These are phyloP conservation scores for Lasioglossum morio DNA, from an alignment of 2,888 invertebrate species.

Conservation along the genomic window DNA sequence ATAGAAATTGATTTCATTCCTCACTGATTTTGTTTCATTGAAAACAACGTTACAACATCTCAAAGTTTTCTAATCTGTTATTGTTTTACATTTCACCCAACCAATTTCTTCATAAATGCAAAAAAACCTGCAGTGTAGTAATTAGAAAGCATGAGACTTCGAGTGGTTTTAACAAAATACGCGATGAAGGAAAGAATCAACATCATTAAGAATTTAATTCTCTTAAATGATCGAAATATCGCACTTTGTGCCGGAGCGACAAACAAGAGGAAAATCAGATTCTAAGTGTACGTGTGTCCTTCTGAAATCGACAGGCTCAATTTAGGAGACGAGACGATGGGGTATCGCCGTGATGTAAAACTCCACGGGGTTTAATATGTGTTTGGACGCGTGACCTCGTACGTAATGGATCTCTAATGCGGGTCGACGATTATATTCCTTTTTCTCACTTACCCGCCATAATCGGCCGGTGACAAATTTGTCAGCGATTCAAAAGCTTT, in stretches of 20 bases:
- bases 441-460: conserved; percentile 47
- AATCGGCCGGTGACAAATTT: conserved; percentile 69
- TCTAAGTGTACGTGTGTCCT: neutral
- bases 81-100: no score
- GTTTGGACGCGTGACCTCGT: conserved; percentile 68
- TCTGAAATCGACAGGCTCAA: conserved; percentile 37
- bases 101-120: no score
- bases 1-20: no score
- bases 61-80: no score
- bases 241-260: neutral
- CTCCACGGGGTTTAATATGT: conserved; percentile 65
- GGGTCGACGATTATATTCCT: conserved; percentile 64
- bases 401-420: conserved; percentile 71
- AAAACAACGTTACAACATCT: no score
- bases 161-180: no score
- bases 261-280: neutral
- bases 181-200: no score
- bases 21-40: no score
- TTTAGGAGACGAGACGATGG: conserved; percentile 28
- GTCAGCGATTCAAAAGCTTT: conserved; percentile 68
- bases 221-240: no score
- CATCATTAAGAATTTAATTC: no score
- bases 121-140: no score
- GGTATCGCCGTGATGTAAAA: conserved; percentile 45
- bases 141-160: no score